These are phyloP conservation scores for Polietes domitor DNA, from an alignment of 2,888 invertebrate genomes.

Conservation along the genomic window DNA sequence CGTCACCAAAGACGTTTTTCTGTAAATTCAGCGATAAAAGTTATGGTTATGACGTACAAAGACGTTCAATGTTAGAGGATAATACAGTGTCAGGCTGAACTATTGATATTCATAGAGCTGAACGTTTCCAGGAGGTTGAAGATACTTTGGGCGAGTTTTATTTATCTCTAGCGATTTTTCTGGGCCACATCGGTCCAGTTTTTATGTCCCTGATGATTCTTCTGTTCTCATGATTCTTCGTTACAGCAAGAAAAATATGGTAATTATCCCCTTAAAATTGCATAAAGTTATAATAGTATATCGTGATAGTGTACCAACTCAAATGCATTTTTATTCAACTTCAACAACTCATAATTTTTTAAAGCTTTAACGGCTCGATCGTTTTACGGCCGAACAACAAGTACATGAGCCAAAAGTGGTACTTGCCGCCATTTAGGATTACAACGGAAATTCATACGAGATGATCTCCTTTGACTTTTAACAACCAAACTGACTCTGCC, in stretches of 20 bases:
- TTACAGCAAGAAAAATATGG: too few relatives aligned
- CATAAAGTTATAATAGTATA: too few relatives aligned
- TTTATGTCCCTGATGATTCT: too few relatives aligned
- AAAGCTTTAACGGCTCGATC: background rate
- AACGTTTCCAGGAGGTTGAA: too few relatives aligned
- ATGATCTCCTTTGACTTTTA: background rate
- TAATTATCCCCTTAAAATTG: too few relatives aligned
- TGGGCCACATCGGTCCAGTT: too few relatives aligned
- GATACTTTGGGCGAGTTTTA: too few relatives aligned
- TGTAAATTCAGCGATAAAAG: slow-evolving; percentile 7
- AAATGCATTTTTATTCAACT: background rate
- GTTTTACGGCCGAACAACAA: background rate
- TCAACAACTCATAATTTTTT: background rate
- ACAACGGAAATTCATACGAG: background rate
- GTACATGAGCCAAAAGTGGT: background rate
- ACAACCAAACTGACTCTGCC: background rate
- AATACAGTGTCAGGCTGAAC: background rate
- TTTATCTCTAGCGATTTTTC: too few relatives aligned
- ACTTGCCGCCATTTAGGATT: background rate
- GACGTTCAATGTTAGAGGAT: background rate
- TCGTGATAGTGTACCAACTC: background rate
- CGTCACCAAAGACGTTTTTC: slow-evolving; percentile 20
- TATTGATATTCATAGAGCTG: background rate
- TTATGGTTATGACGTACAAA: slow-evolving; percentile 28
- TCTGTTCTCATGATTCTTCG: too few relatives aligned